These are phyloP conservation scores for Penaeus indicus DNA, from an alignment of 1,140 invertebrate species.

Conservation along the genomic window DNA sequence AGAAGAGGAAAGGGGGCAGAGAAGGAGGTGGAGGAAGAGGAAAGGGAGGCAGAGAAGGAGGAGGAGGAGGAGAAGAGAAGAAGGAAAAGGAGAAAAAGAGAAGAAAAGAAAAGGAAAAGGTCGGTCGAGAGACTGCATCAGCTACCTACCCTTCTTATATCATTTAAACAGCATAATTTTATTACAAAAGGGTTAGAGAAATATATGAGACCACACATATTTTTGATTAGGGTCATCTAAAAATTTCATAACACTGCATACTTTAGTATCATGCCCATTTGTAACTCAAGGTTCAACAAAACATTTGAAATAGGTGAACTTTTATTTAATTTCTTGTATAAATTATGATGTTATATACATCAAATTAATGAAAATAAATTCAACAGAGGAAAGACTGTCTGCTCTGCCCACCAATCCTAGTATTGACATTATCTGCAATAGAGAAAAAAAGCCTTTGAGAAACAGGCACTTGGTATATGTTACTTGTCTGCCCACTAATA, in stretches of 20 bases:
- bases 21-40: no score
- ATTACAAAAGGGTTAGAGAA: no score
- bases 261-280: background rate
- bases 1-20: no score
- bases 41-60: no score
- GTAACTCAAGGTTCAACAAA: background rate
- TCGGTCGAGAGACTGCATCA: no score
- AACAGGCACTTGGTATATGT: slow-evolving; percentile 6
- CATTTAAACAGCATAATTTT: no score
- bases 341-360: slow-evolving; percentile 10
- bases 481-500: background rate
- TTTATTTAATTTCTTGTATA: background rate
- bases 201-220: no score
- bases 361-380: slow-evolving; percentile 30
- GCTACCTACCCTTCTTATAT: no score
- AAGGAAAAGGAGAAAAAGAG: background rate
- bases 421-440: slow-evolving; percentile 22
- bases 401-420: background rate
- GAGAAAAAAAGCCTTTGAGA: slow-evolving; percentile 13
- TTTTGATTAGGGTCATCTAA: background rate
- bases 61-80: no score
- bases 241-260: background rate
- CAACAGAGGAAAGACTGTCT: slow-evolving; percentile 25
- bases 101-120: background rate
- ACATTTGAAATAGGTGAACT: background rate